Conservation (phyloP, 2,888 invertebrate genomes). For the Seladonia tumulorum region DNA sequence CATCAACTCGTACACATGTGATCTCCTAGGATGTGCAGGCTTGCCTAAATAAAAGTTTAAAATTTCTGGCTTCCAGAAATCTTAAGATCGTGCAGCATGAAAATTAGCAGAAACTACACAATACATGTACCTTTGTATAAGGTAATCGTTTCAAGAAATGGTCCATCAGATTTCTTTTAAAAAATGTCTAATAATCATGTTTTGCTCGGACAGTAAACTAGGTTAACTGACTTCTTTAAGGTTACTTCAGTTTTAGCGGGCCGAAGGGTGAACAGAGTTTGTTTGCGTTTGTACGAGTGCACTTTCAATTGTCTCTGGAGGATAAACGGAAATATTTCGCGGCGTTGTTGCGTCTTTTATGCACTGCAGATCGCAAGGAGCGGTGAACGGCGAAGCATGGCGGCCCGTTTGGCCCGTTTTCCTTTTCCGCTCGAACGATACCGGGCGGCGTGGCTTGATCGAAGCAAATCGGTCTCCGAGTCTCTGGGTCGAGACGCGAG, state of each 20-base stretch:
- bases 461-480: conserved; percentile 61
- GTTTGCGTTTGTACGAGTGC: no score
- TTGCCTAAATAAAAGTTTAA: no score
- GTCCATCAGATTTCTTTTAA: neutral
- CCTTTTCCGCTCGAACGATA: conserved; percentile 42
- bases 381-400: neutral
- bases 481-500: conserved; percentile 34
- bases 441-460: conserved; percentile 42
- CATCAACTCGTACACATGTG: no score
- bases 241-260: neutral
- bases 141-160: neutral
- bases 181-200: neutral
- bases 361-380: conserved; percentile 25
- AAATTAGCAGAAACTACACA: neutral
- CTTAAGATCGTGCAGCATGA: neutral
- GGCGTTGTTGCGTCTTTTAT: conserved; percentile 3
- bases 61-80: no score
- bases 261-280: no score
- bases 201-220: neutral
- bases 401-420: conserved; percentile 14
- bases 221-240: neutral
- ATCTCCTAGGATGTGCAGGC: no score
- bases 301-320: neutral
- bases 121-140: neutral
- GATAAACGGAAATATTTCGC: neutral